A percentile compares a stretch with the other conserved stretches of the same genome.
Conservation (phyloP, 1,140 invertebrate species). For the Radopholus similis region DNA sequence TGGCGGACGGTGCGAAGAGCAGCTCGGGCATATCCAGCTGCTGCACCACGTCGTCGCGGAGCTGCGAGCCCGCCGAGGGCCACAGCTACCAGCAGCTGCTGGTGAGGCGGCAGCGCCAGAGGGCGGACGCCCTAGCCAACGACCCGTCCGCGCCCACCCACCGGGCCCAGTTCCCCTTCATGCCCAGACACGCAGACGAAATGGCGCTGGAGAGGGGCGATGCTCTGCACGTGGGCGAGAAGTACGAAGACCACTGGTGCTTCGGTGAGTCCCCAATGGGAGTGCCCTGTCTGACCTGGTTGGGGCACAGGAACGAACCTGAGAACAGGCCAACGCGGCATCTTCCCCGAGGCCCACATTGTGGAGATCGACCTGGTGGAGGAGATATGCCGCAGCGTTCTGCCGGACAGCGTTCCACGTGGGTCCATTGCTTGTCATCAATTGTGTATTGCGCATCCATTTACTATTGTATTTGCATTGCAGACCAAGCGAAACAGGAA, state of each 20-base stretch:
- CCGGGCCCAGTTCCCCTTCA: slow-evolving; percentile 86
- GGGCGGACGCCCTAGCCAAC: background rate
- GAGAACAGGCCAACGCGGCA: slow-evolving; percentile 82
- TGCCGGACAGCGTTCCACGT: slow-evolving; percentile 5
- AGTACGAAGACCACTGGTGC: slow-evolving; percentile 94
- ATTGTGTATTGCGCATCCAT: background rate
- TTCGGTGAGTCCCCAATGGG: slow-evolving; percentile 67
- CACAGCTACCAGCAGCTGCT: background rate
- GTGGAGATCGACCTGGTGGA: slow-evolving; percentile 87
- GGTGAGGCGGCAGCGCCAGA: background rate
- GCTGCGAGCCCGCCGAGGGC: background rate
- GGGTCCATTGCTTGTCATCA: background rate
- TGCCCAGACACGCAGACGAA: slow-evolving; percentile 87
- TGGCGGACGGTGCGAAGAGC: slow-evolving; percentile 15
- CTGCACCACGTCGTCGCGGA: slow-evolving; percentile 39
- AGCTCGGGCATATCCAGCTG: slow-evolving; percentile 48
- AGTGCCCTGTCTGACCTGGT: slow-evolving; percentile 8
- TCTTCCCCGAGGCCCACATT: slow-evolving; percentile 91
- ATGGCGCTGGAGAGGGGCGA: slow-evolving; percentile 94
- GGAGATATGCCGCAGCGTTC: slow-evolving; percentile 66
- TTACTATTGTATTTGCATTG: background rate
- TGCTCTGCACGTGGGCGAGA: slow-evolving; percentile 89
- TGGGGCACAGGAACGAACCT: slow-evolving; percentile 77
- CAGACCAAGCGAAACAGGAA: slow-evolving; percentile 26
- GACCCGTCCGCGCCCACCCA: slow-evolving; percentile 90